phyloP scores from a whole-genome alignment of 2,113 vertebrate species.

The Zosterops pallidus region DNA sequence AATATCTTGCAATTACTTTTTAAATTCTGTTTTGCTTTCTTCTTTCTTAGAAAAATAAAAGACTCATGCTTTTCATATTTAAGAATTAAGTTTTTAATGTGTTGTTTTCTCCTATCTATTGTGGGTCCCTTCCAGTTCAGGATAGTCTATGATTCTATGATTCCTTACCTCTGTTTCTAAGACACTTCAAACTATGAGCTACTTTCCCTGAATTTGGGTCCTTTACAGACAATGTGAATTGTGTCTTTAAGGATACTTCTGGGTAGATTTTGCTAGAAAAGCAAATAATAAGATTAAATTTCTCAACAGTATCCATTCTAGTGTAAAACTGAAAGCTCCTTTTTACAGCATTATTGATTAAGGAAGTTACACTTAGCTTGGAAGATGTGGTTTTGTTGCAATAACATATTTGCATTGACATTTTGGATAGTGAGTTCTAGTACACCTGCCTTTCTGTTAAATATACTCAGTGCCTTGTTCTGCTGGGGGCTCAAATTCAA shows the following conservation, averaged over 20 bases:
- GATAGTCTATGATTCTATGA: background rate
- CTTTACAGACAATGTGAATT: background rate
- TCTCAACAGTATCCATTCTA: background rate
- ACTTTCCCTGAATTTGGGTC: background rate
- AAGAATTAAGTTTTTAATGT: background rate
- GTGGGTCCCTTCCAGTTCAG: background rate
- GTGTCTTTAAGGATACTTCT: background rate
- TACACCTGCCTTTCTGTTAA: background rate
- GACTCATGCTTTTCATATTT: background rate
- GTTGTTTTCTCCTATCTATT: background rate
- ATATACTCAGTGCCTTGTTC: background rate
- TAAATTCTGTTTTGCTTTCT: background rate
- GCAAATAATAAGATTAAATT: background rate
- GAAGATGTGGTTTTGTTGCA: conserved; percentile 5
- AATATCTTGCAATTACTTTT: background rate
- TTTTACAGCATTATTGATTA: background rate
- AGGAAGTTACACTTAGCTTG: background rate
- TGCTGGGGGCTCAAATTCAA: background rate
- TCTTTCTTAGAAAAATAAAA: background rate
- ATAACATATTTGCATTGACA: background rate
- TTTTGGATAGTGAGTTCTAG: conserved; percentile 3
- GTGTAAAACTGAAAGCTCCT: background rate
- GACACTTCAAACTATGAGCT: background rate
- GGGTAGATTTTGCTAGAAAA: background rate
- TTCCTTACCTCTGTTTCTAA: background rate